Evolutionary conservation across 2,113 vertebrate species (phyloP), one percentile per base, ranked within the genome.

Genomic region (Smithornis capensis): DNA sequence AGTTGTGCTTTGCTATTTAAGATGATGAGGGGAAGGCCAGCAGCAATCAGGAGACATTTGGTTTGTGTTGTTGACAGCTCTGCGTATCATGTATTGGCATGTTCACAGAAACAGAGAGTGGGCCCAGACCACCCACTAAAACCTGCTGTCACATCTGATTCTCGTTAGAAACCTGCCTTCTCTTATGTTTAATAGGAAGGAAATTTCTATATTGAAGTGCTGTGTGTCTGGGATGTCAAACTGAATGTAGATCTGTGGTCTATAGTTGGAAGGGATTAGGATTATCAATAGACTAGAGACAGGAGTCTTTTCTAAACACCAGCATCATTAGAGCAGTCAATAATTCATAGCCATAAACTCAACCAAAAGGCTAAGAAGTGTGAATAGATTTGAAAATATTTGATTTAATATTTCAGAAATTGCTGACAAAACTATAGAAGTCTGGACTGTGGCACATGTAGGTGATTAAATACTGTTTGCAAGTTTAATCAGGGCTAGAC

Each of bases 61-160:
- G 19, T 42, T 63, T 21, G 88, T 79, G 47, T 0, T 69, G 59
- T 5, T 89, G 68, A 63, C 57, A 50, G 10, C 38, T 37, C 17
- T 38, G 16, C 22, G 8, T 24, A 3, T 28, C 1, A 0, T 10
- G 27, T 22, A 4, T 19, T 73, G 53, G 4, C 7, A 2, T 8
- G 40, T n/a, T 73, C 86, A 69, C 63, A 92, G 70, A 56, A 82
- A 38, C 37, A 44, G 4, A 12, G 4, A 16, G 19, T 12, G 25
- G 29, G 44, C 19, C 53, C 70, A 73, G 67, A 25, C 27, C 42
- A 83, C 49, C 37, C 53, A n/a, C 19, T 15, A 49, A 65, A 82
- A 4, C 8, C 50, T 84, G 19, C 12, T 85, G 75, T 31, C 55
- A 64, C 50, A 57, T 52, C 50, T 74, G 68, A 57, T 65, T 53